Conservation (phyloP, 2,888 invertebrate species). For the Spodoptera picta region DNA sequence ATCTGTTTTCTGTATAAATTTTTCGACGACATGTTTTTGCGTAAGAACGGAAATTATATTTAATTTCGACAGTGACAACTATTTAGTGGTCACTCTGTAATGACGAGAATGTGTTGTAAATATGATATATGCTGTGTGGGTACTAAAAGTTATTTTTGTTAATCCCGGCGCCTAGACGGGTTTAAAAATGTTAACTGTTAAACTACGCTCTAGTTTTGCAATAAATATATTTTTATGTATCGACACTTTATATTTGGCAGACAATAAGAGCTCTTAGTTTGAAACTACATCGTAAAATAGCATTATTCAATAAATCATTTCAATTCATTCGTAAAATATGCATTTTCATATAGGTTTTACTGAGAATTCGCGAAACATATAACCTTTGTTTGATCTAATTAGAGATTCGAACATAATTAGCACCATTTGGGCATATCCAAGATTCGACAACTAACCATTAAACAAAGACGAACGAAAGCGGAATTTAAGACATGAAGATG, state of each 20-base stretch:
- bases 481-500: background rate
- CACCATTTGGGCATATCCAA: constrained; percentile 10
- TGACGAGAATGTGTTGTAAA: constrained; percentile 57
- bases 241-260: constrained; percentile 27
- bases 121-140: constrained; percentile 23
- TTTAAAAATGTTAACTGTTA: constrained; percentile 14
- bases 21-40: constrained; percentile 61
- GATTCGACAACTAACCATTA: background rate
- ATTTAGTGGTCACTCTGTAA: constrained; percentile 50
- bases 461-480: too few relatives aligned
- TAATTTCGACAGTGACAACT: constrained; percentile 55
- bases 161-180: constrained; percentile 39
- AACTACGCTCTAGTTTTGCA: constrained; percentile 32
- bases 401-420: constrained; percentile 15
- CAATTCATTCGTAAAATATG: constrained; percentile 2
- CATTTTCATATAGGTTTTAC: background rate
- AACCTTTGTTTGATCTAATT: constrained; percentile 29
- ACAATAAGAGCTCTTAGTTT: constrained; percentile 26
- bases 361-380: background rate
- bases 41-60: constrained; percentile 59
- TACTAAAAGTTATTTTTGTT: constrained; percentile 38
- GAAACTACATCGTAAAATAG: constrained; percentile 24
- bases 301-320: constrained; percentile 31
- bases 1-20: constrained; percentile 65
- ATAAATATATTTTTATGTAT: constrained; percentile 43